Base-by-base conservation (phyloP, 30 jellyfish, hydroid and myxozoan species). In the Haliclystus octoradiatus region DNA sequence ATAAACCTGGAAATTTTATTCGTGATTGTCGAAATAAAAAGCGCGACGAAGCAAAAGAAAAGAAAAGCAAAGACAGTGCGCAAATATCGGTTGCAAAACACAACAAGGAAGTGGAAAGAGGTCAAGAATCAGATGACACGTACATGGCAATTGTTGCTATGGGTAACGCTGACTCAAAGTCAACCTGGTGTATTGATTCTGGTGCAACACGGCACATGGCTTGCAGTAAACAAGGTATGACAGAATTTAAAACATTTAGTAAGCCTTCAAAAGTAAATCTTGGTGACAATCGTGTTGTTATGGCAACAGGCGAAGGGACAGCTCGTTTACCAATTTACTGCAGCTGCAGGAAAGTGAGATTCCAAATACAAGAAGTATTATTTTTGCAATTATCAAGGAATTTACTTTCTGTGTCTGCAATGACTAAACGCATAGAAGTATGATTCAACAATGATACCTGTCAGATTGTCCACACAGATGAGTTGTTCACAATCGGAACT, bases 141-240 rank as follows among this genome's bases (percentile, higher is more conserved):
- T 4, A 30, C 19, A 35, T 14, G 9, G 5, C 73, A 15, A 72
- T 3, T 30, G 19, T 33, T 34, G 77, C 69, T 57, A 7, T 57
- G 24, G 29, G 9, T 7, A 9, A 13, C 7, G 14, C 23, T n/a
- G n/a, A n/a, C n/a, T n/a, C n/a, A n/a, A n/a, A n/a, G n/a, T n/a
- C n/a, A n/a, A n/a, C n/a, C 22, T 67, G 77, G 77, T 67, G 77
- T 71, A 67, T 67, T 30, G 77, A 67, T 28, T 67, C 77, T 67
- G 77, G 77, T 7, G 77, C 77, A n/a, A 31, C 77, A 26, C 77
- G 34, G 72, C 77, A 67, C 29, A 31, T 67, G 77, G 30, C 73
- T 2, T 60, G 5, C 24, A 26, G 30, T 5, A 63, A 63, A 63
- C 15, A 63, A 5, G n/a, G 73, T 14, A 28, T 26, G 9, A 7